Percentiles rank a stretch among this genome's conserved stretches.
Evolutionary conservation across 2,113 vertebrate species (phyloP).

Genomic region (Bubo blakistoni): DNA sequence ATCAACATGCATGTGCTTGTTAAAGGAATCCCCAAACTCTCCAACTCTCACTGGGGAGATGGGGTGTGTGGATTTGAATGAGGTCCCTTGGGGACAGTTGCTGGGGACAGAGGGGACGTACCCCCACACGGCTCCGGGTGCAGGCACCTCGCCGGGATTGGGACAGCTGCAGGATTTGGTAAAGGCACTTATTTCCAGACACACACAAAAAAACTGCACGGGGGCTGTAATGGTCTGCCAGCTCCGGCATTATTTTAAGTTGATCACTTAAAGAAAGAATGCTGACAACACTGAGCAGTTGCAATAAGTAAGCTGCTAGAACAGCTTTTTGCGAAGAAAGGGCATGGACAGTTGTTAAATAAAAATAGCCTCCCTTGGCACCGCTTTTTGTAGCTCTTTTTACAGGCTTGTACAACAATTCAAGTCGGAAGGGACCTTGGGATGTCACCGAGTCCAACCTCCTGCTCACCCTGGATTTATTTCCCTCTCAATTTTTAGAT

Average conservation of each 20-base stretch:
- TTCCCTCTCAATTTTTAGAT: neutral
- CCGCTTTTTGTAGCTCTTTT: neutral
- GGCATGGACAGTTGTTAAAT: neutral
- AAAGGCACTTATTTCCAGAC: too few species aligned
- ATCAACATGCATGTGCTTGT: neutral
- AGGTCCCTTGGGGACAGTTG: neutral
- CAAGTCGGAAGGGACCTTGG: neutral
- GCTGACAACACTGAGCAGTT: neutral
- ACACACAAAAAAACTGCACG: neutral
- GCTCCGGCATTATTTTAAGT: too few species aligned
- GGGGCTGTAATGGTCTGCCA: neutral
- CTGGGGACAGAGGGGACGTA: neutral
- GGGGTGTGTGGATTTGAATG: neutral
- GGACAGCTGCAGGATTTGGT: neutral
- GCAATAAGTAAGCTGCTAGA: neutral
- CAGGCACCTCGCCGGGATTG: rapidly evolving
- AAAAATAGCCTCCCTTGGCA: neutral
- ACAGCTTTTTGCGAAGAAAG: neutral
- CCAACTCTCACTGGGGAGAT: neutral
- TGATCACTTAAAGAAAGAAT: neutral
- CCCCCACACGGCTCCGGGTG: neutral
- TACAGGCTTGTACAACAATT: neutral
- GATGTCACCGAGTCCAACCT: neutral
- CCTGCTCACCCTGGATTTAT: neutral
- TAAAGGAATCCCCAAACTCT: neutral